These are phyloP conservation scores for Calliscelio sp. DNA, from an alignment of 2,888 invertebrate genomes.

Conservation along the genomic window DNA sequence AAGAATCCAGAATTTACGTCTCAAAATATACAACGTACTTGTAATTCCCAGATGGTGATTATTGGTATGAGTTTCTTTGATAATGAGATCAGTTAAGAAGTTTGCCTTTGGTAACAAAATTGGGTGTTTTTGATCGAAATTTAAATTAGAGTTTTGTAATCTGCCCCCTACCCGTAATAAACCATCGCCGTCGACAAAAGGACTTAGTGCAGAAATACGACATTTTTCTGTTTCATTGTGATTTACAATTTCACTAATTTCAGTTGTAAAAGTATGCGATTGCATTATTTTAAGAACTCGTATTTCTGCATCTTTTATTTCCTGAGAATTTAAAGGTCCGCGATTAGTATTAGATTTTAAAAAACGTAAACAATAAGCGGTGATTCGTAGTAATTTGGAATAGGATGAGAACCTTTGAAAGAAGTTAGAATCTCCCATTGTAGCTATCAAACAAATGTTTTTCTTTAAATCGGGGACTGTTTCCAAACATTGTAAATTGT, in stretches of 20 bases:
- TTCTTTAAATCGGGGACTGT: background rate
- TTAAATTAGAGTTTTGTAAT: conserved; percentile 44
- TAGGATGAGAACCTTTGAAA: background rate
- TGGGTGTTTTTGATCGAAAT: conserved; percentile 60
- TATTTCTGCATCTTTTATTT: background rate
- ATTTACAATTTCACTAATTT: background rate
- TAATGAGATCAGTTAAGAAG: conserved; percentile 50
- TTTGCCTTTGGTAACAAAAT: conserved; percentile 51
- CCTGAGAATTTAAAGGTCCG: background rate
- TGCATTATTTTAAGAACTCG: conserved; percentile 1
- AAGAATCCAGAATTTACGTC: conserved; percentile 63
- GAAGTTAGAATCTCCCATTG: background rate
- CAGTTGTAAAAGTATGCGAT: too few relatives aligned
- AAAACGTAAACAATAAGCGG: conserved; percentile 6
- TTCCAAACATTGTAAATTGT: background rate
- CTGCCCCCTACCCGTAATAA: conserved; percentile 61
- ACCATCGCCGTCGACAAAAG: background rate
- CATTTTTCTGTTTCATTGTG: background rate
- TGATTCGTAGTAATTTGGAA: background rate
- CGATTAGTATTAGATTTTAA: background rate
- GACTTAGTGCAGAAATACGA: background rate
- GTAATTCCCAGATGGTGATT: conserved; percentile 63
- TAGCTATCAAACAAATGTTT: background rate
- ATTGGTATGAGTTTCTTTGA: conserved; percentile 30
- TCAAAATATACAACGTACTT: conserved; percentile 53